Percentiles rank a stretch among this genome's conserved stretches.
Evolutionary conservation across 2,888 invertebrate species (phyloP).

Genomic region (Drosophila austrosaltans): DNA sequence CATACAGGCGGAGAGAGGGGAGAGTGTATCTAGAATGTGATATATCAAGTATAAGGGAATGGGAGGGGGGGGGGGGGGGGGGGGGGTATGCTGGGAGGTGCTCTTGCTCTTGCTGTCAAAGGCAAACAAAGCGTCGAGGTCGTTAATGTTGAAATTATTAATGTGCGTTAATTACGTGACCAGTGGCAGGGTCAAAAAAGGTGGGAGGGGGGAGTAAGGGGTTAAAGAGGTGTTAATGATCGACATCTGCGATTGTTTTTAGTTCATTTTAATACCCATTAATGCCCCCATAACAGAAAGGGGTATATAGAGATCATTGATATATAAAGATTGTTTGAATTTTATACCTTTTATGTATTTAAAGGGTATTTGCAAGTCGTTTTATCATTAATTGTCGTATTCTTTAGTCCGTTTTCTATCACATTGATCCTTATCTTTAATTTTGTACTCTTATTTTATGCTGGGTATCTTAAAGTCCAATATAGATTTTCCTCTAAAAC

Average conservation of each 20-base stretch:
- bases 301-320: background rate
- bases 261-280: background rate
- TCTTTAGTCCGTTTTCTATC: no score
- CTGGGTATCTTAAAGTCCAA: no score
- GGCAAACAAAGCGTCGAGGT: slow-evolving; percentile 74
- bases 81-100: background rate
- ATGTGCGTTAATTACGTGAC: slow-evolving; percentile 70
- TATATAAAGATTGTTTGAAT: no score
- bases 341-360: no score
- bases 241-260: slow-evolving; percentile 1
- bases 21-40: no score
- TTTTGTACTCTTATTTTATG: no score
- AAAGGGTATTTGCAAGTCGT: no score
- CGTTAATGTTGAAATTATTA: slow-evolving; percentile 72
- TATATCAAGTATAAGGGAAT: background rate
- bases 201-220: background rate
- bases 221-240: background rate
- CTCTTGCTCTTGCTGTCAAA: slow-evolving; percentile 44
- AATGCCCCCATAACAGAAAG: background rate
- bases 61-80: background rate
- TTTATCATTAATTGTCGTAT: no score
- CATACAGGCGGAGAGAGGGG: background rate
- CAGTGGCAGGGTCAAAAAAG: background rate
- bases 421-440: no score
- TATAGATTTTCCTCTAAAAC: no score